Evolutionary conservation across 2,888 invertebrate genomes (phyloP).

Genomic region (Caenorhabditis uteleia): DNA sequence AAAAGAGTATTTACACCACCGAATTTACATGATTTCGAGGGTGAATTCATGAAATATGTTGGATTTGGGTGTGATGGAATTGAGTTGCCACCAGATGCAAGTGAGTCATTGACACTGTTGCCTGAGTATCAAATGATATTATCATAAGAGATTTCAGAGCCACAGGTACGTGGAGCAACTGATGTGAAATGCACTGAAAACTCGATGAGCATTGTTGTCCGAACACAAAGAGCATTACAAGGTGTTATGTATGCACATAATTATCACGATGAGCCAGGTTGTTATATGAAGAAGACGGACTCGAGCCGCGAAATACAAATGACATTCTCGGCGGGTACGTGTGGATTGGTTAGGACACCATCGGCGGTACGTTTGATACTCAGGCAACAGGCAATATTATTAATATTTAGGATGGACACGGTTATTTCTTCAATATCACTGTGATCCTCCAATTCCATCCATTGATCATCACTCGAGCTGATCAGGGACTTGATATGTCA

Average conservation of each 20-base stretch:
- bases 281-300: constrained; percentile 54
- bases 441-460: constrained; percentile 68
- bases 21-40: constrained; percentile 63
- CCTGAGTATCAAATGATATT: neutral
- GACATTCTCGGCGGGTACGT: constrained; percentile 57
- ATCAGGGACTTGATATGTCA: constrained; percentile 59
- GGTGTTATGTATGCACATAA: constrained; percentile 65
- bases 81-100: constrained; percentile 57
- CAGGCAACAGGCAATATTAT: neutral
- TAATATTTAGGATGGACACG: constrained; percentile 49
- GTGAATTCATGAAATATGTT: constrained; percentile 62
- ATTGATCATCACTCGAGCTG: constrained; percentile 64
- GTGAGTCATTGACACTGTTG: constrained; percentile 26
- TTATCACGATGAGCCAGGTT: constrained; percentile 59
- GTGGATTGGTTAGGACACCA: constrained; percentile 57
- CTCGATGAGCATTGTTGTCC: constrained; percentile 61
- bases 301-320: constrained; percentile 57
- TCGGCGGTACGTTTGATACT: constrained; percentile 39
- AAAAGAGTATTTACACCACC: constrained; percentile 59
- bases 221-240: constrained; percentile 63
- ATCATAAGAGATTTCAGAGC: constrained; percentile 41
- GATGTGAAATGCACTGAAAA: constrained; percentile 63
- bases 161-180: constrained; percentile 63
- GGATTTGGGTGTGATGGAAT: constrained; percentile 66
- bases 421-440: constrained; percentile 62